phyloP scores from a whole-genome alignment of 2,797 vertebrate species.

The Cryptoprocta ferox region DNA sequence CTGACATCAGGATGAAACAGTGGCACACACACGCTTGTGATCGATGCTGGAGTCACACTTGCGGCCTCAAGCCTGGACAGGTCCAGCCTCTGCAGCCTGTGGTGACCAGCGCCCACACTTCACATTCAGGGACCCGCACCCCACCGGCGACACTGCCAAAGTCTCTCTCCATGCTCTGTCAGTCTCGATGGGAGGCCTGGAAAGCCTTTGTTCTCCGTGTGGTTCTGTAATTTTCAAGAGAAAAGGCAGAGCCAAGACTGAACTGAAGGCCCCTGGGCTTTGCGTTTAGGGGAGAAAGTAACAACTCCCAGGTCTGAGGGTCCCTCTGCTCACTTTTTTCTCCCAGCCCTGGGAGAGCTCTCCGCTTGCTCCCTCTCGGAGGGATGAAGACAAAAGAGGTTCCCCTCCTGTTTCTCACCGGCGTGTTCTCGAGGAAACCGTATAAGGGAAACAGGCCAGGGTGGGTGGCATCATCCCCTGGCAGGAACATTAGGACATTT shows the following conservation, averaged over 20 bases:
- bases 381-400: not conserved
- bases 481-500: not conserved
- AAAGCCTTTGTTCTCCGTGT: slow-evolving; percentile 60
- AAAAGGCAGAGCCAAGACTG: slow-evolving; percentile 7
- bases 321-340: not conserved
- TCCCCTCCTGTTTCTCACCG: not conserved
- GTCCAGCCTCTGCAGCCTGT: not conserved
- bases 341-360: not conserved
- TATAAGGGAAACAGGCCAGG: not conserved
- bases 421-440: not conserved
- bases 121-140: not conserved
- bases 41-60: not conserved
- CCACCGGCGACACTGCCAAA: not conserved
- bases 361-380: not conserved
- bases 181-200: slow-evolving; percentile 3
- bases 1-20: not conserved
- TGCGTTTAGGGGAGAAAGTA: not conserved
- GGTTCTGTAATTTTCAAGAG: slow-evolving; percentile 56
- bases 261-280: not conserved
- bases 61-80: not conserved
- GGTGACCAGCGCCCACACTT: not conserved
- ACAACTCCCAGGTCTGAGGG: not conserved
- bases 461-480: not conserved
- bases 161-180: slow-evolving; percentile 50
- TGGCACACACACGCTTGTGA: not conserved